phyloP scores from a whole-genome alignment of 2,888 invertebrate species.

The Physocephala rufipes region DNA sequence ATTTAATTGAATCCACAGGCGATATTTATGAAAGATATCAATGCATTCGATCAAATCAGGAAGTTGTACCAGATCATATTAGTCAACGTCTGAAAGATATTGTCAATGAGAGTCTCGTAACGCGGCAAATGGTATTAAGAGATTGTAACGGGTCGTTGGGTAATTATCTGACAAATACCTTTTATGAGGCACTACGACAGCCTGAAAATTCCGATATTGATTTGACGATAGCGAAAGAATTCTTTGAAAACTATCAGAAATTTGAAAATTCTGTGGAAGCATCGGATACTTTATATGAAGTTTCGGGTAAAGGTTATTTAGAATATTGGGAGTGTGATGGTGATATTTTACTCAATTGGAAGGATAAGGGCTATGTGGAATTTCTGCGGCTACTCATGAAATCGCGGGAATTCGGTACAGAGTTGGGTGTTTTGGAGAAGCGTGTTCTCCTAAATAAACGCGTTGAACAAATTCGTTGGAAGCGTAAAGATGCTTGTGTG shows the following conservation, averaged over 20 bases:
- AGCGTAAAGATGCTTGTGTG: slow-evolving; percentile 53
- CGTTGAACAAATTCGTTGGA: slow-evolving; percentile 57
- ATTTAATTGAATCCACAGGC: slow-evolving; percentile 60
- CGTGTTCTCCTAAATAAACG: slow-evolving; percentile 56
- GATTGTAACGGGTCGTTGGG: slow-evolving; percentile 60
- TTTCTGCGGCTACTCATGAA: slow-evolving; percentile 75
- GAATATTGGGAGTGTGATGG: slow-evolving; percentile 78
- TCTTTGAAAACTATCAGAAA: slow-evolving; percentile 72
- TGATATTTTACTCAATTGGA: slow-evolving; percentile 78
- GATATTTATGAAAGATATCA: slow-evolving; percentile 60
- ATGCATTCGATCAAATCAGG: slow-evolving; percentile 63
- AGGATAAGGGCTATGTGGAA: slow-evolving; percentile 75
- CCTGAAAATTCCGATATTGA: slow-evolving; percentile 64
- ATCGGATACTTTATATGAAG: slow-evolving; percentile 73
- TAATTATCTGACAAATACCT: slow-evolving; percentile 60
- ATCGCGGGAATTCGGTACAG: slow-evolving; percentile 47
- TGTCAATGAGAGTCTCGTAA: slow-evolving; percentile 64
- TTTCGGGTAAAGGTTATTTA: slow-evolving; percentile 73
- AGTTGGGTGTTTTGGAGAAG: slow-evolving; percentile 61
- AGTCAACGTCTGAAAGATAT: slow-evolving; percentile 64
- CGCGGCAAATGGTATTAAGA: slow-evolving; percentile 59
- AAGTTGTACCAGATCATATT: slow-evolving; percentile 62
- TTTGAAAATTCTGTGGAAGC: slow-evolving; percentile 69
- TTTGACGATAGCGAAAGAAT: slow-evolving; percentile 66
- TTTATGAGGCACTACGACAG: slow-evolving; percentile 56